phyloP scores from a whole-genome alignment of 2,113 vertebrate genomes.

The Alethe diademata region DNA sequence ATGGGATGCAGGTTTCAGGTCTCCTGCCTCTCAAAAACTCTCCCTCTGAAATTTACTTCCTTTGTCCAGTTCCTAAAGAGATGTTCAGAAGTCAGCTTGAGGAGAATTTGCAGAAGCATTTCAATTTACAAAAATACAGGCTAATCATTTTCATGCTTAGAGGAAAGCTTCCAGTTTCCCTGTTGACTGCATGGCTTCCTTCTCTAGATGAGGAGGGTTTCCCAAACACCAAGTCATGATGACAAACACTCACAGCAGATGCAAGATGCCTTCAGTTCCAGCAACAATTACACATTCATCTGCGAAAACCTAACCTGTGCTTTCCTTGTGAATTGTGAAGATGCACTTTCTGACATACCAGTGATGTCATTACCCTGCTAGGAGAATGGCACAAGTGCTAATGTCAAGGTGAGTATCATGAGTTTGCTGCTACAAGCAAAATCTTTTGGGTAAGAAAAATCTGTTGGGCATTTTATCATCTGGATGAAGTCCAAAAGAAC shows the following conservation, averaged over 20 bases:
- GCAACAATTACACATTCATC: background rate
- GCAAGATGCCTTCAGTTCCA: background rate
- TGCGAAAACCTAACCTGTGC: background rate
- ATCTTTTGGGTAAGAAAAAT: background rate
- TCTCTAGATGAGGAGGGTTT: background rate
- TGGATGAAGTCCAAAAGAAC: background rate
- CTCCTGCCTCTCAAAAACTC: background rate
- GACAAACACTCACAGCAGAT: background rate
- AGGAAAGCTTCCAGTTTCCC: background rate
- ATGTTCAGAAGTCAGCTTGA: background rate
- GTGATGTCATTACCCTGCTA: background rate
- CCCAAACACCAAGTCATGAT: background rate
- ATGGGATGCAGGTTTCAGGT: background rate
- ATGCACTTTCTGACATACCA: background rate
- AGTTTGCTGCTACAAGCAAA: background rate
- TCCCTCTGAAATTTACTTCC: background rate
- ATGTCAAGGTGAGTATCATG: background rate
- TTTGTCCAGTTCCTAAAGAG: background rate
- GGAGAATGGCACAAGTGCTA: background rate
- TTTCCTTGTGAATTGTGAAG: background rate
- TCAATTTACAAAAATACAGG: background rate
- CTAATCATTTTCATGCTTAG: background rate
- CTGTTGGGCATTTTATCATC: background rate
- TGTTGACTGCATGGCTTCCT: background rate
- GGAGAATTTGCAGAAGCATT: background rate